A percentile compares a stretch with the other conserved stretches of the same genome.
Evolutionary conservation across 2,113 vertebrate genomes (phyloP).

Genomic region (Steatornis caripensis): DNA sequence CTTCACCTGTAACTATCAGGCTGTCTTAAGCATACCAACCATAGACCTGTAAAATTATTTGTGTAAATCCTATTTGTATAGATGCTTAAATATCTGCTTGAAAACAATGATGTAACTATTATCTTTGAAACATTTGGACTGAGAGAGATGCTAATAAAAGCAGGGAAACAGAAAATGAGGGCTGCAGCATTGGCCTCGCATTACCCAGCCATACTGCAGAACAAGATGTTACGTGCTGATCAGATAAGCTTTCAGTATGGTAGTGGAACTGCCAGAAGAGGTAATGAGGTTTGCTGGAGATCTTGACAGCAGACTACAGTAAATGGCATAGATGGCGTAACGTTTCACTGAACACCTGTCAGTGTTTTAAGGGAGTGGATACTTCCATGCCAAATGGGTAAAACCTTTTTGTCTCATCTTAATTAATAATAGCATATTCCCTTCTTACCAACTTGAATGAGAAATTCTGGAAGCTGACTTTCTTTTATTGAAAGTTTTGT

Average conservation of each 20-base stretch:
- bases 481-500: not conserved
- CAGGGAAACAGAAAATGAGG: not conserved
- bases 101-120: constrained; percentile 8
- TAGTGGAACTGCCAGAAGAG: not conserved
- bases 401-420: not conserved
- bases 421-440: not conserved
- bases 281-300: not conserved
- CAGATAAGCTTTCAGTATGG: not conserved
- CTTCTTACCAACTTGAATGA: not conserved
- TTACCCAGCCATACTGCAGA: not conserved
- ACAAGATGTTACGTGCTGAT: not conserved
- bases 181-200: not conserved
- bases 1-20: not conserved
- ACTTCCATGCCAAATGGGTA: not conserved
- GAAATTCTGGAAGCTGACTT: not conserved
- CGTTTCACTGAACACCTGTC: not conserved
- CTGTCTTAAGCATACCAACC: not conserved
- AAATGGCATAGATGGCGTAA: not conserved
- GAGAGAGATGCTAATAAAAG: not conserved
- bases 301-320: not conserved
- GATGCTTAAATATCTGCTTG: not conserved
- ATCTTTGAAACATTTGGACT: not conserved
- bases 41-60: not conserved
- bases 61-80: not conserved
- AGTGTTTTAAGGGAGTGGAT: not conserved